Conservation (phyloP, 2,888 invertebrate genomes). For the Coleophora deauratella region DNA sequence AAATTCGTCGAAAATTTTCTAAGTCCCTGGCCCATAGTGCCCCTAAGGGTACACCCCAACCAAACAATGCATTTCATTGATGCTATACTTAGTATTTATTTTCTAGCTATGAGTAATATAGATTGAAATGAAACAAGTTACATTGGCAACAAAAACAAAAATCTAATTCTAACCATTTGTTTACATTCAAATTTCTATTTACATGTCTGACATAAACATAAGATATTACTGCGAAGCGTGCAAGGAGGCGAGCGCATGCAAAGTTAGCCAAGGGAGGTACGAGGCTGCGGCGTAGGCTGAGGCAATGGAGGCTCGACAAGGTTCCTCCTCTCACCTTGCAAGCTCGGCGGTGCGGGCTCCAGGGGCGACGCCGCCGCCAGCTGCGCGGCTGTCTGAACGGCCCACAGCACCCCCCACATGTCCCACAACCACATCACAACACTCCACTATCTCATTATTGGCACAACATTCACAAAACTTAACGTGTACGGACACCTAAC, state of each 20-base stretch:
- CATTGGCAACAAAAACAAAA: too few species aligned
- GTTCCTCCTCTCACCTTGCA: constrained; percentile 65
- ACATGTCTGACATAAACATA: neutral
- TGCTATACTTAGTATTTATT: too few species aligned
- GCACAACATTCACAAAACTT: constrained; percentile 71
- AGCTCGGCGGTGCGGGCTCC: constrained; percentile 50
- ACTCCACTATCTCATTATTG: constrained; percentile 74
- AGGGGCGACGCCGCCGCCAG: constrained; percentile 56
- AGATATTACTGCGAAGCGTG: neutral
- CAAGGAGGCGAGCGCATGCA: constrained; percentile 32
- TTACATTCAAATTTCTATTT: too few species aligned
- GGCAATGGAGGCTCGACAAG: constrained; percentile 28
- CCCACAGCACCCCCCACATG: constrained; percentile 69
- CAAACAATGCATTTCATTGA: too few species aligned
- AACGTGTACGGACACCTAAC: constrained; percentile 67
- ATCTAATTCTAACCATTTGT: too few species aligned
- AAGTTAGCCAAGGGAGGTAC: constrained; percentile 23
- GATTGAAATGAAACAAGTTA: too few species aligned
- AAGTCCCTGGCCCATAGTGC: too few species aligned
- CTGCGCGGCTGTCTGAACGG: constrained; percentile 53
- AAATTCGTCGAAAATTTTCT: too few species aligned
- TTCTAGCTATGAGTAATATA: too few species aligned
- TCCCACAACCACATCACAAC: constrained; percentile 73
- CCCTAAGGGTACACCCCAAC: too few species aligned
- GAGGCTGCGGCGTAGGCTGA: constrained; percentile 36